These are phyloP conservation scores for Hydrophis major DNA, from an alignment of 2,797 vertebrate genomes.

Conservation along the genomic window DNA sequence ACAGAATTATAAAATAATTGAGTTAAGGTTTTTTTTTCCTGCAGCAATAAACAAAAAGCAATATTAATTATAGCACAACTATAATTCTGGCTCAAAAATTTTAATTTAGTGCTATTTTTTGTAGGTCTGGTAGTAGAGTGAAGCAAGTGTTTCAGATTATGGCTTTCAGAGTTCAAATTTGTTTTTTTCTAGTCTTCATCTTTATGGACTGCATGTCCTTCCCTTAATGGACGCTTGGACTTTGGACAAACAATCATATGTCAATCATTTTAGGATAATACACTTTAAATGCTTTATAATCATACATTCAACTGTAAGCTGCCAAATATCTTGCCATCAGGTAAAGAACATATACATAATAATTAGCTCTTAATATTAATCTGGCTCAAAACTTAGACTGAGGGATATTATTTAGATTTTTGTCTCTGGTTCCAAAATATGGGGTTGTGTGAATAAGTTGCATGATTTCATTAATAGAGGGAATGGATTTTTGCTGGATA, in stretches of 20 bases:
- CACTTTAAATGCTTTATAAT: background rate
- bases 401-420: background rate
- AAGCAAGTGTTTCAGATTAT: background rate
- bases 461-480: background rate
- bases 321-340: background rate
- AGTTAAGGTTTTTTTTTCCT: background rate
- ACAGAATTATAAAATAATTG: slow-evolving; percentile 19
- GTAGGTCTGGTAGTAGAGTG: background rate
- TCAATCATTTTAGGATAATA: background rate
- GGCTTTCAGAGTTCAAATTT: background rate
- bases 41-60: background rate
- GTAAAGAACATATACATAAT: background rate
- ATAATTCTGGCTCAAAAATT: background rate
- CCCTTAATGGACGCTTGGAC: background rate
- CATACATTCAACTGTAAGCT: background rate
- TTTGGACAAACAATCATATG: background rate
- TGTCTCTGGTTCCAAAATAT: background rate
- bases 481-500: background rate
- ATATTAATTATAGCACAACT: background rate
- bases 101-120: background rate
- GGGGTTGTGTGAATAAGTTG: background rate
- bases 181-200: fast-evolving
- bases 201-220: background rate
- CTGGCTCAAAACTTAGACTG: no score
- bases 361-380: background rate